Evolutionary conservation across 2,113 vertebrate genomes (phyloP).

Genomic region (Anguilla rostrata): DNA sequence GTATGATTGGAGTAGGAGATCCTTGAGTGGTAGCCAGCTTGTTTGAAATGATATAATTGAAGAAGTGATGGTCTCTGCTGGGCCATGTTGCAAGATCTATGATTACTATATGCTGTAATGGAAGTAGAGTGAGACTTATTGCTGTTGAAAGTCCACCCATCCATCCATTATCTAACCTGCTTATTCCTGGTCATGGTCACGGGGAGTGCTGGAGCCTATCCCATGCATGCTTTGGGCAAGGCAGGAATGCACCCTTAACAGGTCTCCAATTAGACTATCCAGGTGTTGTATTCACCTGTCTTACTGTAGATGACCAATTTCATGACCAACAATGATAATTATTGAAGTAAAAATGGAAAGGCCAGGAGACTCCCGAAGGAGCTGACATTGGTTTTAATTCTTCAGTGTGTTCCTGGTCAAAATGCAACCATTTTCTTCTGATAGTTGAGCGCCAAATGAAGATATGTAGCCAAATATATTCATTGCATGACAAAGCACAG

Average conservation of each 20-base stretch:
- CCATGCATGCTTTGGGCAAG: no score
- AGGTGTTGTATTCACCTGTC: neutral
- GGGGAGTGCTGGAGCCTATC: no score
- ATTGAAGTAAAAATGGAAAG: neutral
- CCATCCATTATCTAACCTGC: no score
- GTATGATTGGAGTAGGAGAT: neutral
- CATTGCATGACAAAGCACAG: slow-evolving; percentile 3
- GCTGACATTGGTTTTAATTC: neutral
- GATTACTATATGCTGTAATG: neutral
- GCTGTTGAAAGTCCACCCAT: no score
- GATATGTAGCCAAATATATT: neutral
- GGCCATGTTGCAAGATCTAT: neutral
- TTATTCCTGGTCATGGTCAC: no score
- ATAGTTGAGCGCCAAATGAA: neutral
- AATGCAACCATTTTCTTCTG: neutral
- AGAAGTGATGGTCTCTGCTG: neutral
- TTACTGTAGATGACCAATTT: neutral
- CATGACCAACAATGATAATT: neutral
- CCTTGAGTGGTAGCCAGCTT: neutral
- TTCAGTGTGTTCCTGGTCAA: neutral
- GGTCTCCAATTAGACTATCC: no score
- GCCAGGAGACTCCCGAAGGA: neutral
- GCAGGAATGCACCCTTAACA: no score
- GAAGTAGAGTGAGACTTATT: no score
- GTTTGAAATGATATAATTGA: neutral